Conservation (phyloP, 2,888 invertebrate genomes). For the Dasysyrphus tricinctus region DNA sequence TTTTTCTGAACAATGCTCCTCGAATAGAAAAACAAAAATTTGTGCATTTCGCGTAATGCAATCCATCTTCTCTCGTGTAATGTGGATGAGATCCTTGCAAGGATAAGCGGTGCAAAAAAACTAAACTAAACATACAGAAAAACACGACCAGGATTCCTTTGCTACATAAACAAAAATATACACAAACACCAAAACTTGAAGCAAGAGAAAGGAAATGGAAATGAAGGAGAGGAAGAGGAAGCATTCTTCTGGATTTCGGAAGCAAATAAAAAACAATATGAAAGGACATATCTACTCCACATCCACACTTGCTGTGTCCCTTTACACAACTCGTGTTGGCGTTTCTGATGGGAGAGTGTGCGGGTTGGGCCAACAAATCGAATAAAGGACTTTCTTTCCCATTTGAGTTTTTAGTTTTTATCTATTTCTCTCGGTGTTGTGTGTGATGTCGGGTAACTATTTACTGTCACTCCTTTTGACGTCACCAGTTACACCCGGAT, state of each 20-base stretch:
- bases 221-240: slow-evolving; percentile 41
- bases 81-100: slow-evolving; percentile 58
- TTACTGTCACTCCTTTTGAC: slow-evolving; percentile 62
- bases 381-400: slow-evolving; percentile 48
- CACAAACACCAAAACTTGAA: slow-evolving; percentile 26
- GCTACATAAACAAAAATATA: slow-evolving; percentile 29
- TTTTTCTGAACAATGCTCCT: slow-evolving; percentile 42
- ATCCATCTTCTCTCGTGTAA: slow-evolving; percentile 69
- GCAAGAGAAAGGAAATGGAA: slow-evolving; percentile 45
- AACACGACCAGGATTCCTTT: slow-evolving; percentile 32
- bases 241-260: slow-evolving; percentile 67
- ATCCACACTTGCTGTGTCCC: slow-evolving; percentile 21
- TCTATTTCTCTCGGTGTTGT: slow-evolving; percentile 31
- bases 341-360: neutral
- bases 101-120: slow-evolving; percentile 52
- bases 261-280: slow-evolving; percentile 52
- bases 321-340: neutral
- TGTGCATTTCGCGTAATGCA: slow-evolving; percentile 64
- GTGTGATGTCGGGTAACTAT: slow-evolving; percentile 39
- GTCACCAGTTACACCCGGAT: slow-evolving; percentile 43
- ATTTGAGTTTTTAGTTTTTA: slow-evolving; percentile 48
- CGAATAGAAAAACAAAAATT: slow-evolving; percentile 44
- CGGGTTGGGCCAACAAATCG: slow-evolving; percentile 30
- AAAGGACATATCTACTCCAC: slow-evolving; percentile 53
- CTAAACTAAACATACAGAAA: slow-evolving; percentile 7